phyloP scores from a whole-genome alignment of 53 echinoderm and acorn worm species.

The Hippasteria phrygiana region DNA sequence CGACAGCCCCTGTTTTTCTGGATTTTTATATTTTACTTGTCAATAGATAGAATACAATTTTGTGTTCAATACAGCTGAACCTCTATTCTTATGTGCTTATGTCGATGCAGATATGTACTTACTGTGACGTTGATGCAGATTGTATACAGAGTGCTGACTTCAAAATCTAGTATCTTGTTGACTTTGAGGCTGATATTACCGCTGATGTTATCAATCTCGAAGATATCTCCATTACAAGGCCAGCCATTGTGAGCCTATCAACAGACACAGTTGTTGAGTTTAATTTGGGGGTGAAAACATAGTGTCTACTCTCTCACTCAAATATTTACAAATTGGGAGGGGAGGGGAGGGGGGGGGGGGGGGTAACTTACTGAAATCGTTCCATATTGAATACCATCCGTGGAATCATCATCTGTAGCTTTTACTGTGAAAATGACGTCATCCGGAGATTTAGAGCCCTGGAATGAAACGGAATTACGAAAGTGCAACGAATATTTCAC shows the following conservation, averaged over 20 bases:
- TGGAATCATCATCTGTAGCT: too few relatives aligned
- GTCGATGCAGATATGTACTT: neutral
- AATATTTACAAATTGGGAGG: neutral
- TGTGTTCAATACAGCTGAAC: too few relatives aligned
- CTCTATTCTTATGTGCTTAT: neutral
- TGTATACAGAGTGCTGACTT: slow-evolving; percentile 56
- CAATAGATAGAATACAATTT: too few relatives aligned
- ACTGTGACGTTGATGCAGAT: slow-evolving; percentile 70
- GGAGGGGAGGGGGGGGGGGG: too few relatives aligned
- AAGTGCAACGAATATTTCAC: too few relatives aligned
- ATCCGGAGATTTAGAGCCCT: too few relatives aligned
- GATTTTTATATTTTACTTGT: too few relatives aligned
- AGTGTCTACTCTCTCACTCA: neutral
- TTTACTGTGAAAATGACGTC: too few relatives aligned
- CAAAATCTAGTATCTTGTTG: slow-evolving; percentile 59
- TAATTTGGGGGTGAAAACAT: neutral
- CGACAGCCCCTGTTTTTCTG: too few relatives aligned
- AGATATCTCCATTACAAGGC: slow-evolving; percentile 49
- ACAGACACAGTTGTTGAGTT: neutral
- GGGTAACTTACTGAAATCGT: too few relatives aligned
- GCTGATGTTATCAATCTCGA: slow-evolving; percentile 8
- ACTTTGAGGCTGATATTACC: slow-evolving; percentile 34
- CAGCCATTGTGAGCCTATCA: neutral
- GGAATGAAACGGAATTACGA: too few relatives aligned
- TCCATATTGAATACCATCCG: too few relatives aligned